Base-by-base conservation (phyloP, 2,888 invertebrate species). In the Erebia palarica region DNA sequence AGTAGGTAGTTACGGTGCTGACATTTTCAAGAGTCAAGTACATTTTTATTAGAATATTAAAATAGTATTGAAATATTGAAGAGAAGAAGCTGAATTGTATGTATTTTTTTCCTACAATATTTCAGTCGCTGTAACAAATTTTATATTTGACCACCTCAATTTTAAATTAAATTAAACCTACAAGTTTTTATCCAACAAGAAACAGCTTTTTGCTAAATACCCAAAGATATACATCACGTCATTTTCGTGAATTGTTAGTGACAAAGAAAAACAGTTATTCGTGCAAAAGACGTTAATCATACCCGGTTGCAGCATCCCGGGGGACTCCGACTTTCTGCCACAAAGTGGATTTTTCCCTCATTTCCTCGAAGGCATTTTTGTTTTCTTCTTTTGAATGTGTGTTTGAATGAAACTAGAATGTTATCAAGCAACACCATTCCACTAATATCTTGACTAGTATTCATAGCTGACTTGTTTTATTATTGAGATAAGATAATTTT, bases 291-390 rank as follows among this genome's bases (percentile, higher is more conserved):
- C 83, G 87, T 88, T 88, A 88, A 87, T 88, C 87, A 88, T 84
- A 74, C 76, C 66, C 71, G 75, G 61, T 75, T 73, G 75, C 79
- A 75, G 77, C 74, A 75, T 75, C 79, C 82, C 81, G 78, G 47
- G 78, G 78, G 79, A 82, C 79, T 77, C 36, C 78, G 77, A 76
- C 77, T 78, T 78, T 79, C 77, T 78, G 78, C 76, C 76, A 78
- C 81, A 72, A 71, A 78, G 76, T 75, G 72, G 77, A 85, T 84
- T 86, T 81, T 82, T 80, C 82, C 82, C 83, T 88, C 85, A 89
- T 88, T 89, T 89, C 87, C 88, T 86, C 69, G 76, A 79, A 81
- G 81, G 84, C 82, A 84, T 85, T 87, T 85, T 84, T 85, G 84
- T 86, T 88, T 86, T 86, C 85, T 82, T 80, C 80, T 80, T 77